Evolutionary conservation across 2,888 invertebrate genomes (phyloP), one percentile per base, ranked within the genome.

Genomic region (Hedychridium roseum): DNA sequence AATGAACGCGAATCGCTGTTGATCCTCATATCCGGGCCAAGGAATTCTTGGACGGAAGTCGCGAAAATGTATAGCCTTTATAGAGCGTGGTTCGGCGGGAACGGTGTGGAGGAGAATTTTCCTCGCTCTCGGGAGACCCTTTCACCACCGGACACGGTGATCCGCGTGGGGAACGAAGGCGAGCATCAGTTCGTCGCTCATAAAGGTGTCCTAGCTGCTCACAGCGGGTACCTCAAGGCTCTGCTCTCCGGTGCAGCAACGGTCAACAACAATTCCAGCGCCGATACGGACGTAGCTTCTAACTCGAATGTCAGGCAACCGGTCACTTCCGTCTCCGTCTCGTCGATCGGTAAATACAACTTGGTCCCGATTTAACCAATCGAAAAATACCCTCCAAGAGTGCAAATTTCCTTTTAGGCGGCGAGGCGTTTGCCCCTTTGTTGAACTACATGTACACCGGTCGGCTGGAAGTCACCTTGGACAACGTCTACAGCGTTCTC

Each of bases 361-460:
- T n/a, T n/a, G n/a, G n/a, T n/a, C n/a, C n/a, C n/a, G n/a, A n/a
- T n/a, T n/a, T n/a, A n/a, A n/a, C n/a, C n/a, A n/a, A n/a, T n/a
- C n/a, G n/a, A n/a, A n/a, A n/a, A n/a, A n/a, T n/a, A n/a, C n/a
- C n/a, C n/a, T n/a, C n/a, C n/a, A n/a, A n/a, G n/a, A n/a, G n/a
- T n/a, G n/a, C n/a, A n/a, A 26, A 26, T 3, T 11, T 11, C 11
- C 9, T 42, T 46, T 27, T 41, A 78, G 78, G 75, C 52, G 77
- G 76, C 2, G 79, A 80, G 43, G 78, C 79, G 51, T 89, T 89
- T 73, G 86, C 87, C 0, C 86, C 87, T 0, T 78, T 90, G 3
- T 78, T 90, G 23, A 86, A 87, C 15, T 89, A 88, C 80, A 89
- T 90, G 88, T 89, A 89, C 76, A 88, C 89, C 3, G 89, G 89